phyloP scores from a whole-genome alignment of 2,113 vertebrate species.

The Amazona vittata region DNA sequence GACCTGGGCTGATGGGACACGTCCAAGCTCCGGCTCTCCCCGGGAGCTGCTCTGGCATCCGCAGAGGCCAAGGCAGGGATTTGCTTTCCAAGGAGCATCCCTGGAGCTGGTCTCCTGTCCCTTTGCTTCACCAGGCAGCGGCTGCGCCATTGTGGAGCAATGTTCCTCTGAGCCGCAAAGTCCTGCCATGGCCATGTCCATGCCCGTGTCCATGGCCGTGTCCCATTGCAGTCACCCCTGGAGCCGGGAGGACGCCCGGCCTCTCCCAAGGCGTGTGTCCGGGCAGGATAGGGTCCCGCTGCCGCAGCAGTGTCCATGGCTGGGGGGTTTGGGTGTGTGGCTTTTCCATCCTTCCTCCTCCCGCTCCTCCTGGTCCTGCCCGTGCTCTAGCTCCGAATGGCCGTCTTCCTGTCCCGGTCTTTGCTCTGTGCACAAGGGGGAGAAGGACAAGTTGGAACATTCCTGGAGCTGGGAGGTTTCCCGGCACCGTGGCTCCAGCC shows the following conservation, averaged over 20 bases:
- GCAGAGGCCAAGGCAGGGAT: not conserved
- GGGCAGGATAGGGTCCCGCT: not conserved
- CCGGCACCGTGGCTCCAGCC: not conserved
- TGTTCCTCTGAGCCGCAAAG: not conserved
- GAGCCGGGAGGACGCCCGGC: not conserved
- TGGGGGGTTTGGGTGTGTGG: not conserved
- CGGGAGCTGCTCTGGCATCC: not conserved
- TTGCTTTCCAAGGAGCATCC: not conserved
- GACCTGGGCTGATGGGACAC: not conserved
- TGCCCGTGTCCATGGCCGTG: not conserved
- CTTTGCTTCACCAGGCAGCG: not conserved
- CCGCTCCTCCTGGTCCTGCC: not conserved
- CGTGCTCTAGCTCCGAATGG: slow-evolving; percentile 82
- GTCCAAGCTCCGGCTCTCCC: not conserved
- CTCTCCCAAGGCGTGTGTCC: not conserved
- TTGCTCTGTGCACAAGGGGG: slow-evolving; percentile 82
- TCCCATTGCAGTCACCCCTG: not conserved
- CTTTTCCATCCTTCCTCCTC: not conserved
- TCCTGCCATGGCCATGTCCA: not conserved
- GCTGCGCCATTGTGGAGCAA: not conserved
- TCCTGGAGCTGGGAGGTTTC: not conserved
- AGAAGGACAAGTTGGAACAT: not conserved
- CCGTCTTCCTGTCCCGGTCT: slow-evolving; percentile 90
- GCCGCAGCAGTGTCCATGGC: not conserved
- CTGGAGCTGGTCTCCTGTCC: not conserved